A percentile compares a stretch with the other conserved stretches of the same genome.
Evolutionary conservation across 2,113 vertebrate genomes (phyloP).

Genomic region (Accipiter cooperii): DNA sequence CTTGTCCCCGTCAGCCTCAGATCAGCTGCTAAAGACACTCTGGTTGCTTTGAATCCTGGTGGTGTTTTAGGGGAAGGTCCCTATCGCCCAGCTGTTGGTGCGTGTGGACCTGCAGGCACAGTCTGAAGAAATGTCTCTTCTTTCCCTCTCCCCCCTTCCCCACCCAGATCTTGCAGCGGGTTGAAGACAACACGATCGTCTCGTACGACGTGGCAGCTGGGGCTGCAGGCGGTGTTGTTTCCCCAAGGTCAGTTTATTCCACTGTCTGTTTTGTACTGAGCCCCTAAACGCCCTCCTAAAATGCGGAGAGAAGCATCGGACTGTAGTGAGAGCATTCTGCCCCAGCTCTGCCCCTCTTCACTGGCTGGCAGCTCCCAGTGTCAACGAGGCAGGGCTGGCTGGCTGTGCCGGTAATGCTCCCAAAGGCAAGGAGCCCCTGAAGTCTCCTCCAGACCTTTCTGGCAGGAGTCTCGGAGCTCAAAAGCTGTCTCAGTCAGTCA

Average conservation of each 20-base stretch:
- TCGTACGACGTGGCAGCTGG: conserved; percentile 91
- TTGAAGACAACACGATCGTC: conserved; percentile 92
- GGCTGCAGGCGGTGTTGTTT: conserved; percentile 89
- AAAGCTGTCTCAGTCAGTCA: not conserved
- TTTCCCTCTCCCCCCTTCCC: rapidly evolving
- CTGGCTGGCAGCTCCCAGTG: not conserved
- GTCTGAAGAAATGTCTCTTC: not conserved
- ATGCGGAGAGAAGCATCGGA: rapidly evolving
- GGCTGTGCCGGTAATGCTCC: not conserved
- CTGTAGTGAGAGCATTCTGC: not conserved
- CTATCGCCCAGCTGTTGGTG: not conserved
- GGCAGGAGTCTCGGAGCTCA: not conserved
- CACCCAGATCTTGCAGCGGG: conserved; percentile 84
- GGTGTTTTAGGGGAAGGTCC: not conserved
- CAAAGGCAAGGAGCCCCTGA: not conserved
- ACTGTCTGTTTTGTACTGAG: not conserved
- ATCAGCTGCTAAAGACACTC: not conserved
- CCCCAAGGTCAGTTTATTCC: conserved; percentile 80
- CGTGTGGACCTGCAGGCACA: not conserved
- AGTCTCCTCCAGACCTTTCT: not conserved
- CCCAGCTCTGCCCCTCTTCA: not conserved
- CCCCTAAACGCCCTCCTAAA: not conserved
- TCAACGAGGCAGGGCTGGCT: not conserved
- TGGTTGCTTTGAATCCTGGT: not conserved
- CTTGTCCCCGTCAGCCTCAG: rapidly evolving